A percentile compares a stretch with the other conserved stretches of the same genome.
Evolutionary conservation across 1,140 invertebrate genomes (phyloP).

Genomic region (Leptinotarsa defecta): DNA sequence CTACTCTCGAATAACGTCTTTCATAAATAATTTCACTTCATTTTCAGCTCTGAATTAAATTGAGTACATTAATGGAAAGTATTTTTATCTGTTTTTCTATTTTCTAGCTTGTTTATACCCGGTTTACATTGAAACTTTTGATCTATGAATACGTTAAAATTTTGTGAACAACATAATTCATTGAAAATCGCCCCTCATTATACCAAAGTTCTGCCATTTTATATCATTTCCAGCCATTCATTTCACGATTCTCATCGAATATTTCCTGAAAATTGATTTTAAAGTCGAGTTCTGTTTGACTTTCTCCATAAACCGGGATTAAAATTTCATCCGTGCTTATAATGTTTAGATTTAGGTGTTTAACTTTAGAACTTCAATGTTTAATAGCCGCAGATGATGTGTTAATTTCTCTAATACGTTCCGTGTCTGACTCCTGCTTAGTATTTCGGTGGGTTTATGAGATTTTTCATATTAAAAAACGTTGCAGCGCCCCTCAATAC

Average conservation of each 20-base stretch:
- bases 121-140: too few species aligned
- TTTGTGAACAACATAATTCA: too few species aligned
- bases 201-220: too few species aligned
- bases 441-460: neutral
- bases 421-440: neutral
- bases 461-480: neutral
- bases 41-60: too few species aligned
- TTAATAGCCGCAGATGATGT: conserved; percentile 3
- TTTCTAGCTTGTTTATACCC: too few species aligned
- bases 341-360: conserved; percentile 12
- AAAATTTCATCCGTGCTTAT: conserved; percentile 8
- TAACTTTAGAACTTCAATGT: conserved; percentile 10
- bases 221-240: neutral
- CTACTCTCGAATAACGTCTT: too few species aligned
- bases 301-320: neutral
- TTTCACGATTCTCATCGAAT: neutral
- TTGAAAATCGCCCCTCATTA: too few species aligned
- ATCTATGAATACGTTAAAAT: too few species aligned
- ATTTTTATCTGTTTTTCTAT: too few species aligned
- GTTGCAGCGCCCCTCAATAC: neutral
- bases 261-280: neutral
- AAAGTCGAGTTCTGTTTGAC: conserved; percentile 1
- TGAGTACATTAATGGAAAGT: too few species aligned
- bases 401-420: neutral
- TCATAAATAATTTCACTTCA: too few species aligned